Conservation (phyloP, 2,113 vertebrate species). For the Catagonus wagneri region DNA sequence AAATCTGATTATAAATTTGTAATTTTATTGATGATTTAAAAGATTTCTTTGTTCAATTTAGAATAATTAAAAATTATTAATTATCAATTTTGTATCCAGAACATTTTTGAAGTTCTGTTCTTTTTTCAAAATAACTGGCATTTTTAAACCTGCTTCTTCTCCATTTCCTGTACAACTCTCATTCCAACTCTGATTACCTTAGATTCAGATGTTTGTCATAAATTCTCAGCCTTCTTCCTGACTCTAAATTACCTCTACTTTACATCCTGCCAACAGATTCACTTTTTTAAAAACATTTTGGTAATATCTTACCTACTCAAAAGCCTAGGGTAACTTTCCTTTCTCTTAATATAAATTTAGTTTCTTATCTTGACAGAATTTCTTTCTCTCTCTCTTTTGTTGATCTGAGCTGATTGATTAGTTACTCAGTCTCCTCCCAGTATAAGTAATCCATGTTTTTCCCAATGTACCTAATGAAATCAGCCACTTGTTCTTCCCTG, state of each 20-base stretch:
- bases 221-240: neutral
- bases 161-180: neutral
- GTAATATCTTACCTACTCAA: neutral
- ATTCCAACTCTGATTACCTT: neutral
- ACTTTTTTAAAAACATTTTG: neutral
- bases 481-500: neutral
- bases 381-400: neutral
- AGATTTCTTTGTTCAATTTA: slow-evolving; percentile 5
- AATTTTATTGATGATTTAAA: neutral
- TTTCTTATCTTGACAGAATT: neutral
- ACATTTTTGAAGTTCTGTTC: neutral
- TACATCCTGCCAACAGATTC: neutral
- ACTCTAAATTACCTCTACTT: neutral
- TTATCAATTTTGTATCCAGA: neutral
- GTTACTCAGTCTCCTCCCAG: neutral
- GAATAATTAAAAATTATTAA: neutral
- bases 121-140: neutral
- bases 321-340: neutral
- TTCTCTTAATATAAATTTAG: neutral
- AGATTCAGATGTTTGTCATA: neutral
- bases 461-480: neutral
- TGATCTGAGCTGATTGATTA: neutral
- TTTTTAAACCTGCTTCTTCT: neutral
- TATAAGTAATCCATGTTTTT: neutral
- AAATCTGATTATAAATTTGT: slow-evolving; percentile 31